Conservation (phyloP, 2,888 invertebrate genomes). For the Rotaria magnacalcarata region DNA sequence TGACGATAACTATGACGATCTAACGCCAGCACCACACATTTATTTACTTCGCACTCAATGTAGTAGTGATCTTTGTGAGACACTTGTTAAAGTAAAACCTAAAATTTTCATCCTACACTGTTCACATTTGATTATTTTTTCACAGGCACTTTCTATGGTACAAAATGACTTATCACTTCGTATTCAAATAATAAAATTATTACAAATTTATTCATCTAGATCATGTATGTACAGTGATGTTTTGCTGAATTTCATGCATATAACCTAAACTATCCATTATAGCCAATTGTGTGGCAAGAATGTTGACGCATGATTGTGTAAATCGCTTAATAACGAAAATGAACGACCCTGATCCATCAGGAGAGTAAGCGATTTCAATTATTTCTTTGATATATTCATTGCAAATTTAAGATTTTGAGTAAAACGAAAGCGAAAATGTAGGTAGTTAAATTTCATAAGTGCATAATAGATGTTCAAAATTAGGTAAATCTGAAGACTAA, state of each 20-base stretch:
- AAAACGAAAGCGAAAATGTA: too few relatives aligned
- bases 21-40: not conserved
- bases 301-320: slow-evolving; percentile 41
- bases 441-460: too few relatives aligned
- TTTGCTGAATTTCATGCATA: slow-evolving; percentile 35
- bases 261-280: not conserved
- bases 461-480: too few relatives aligned
- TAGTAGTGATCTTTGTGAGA: slow-evolving; percentile 57
- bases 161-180: slow-evolving; percentile 54
- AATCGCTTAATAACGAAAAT: slow-evolving; percentile 42
- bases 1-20: slow-evolving; percentile 17
- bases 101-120: not conserved
- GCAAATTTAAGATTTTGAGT: too few relatives aligned
- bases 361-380: slow-evolving; percentile 33
- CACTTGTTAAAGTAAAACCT: slow-evolving; percentile 54
- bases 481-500: too few relatives aligned
- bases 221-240: slow-evolving; percentile 49
- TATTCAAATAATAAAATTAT: slow-evolving; percentile 53
- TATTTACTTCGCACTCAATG: slow-evolving; percentile 50
- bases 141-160: slow-evolving; percentile 55
- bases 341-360: slow-evolving; percentile 22
- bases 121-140: not conserved
- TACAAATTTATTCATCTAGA: slow-evolving; percentile 54
- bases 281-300: slow-evolving; percentile 29
- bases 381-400: not conserved